Evolutionary conservation across 1,140 invertebrate genomes (phyloP), one percentile per base, ranked within the genome.

Genomic region (Nasonia longicornis): DNA sequence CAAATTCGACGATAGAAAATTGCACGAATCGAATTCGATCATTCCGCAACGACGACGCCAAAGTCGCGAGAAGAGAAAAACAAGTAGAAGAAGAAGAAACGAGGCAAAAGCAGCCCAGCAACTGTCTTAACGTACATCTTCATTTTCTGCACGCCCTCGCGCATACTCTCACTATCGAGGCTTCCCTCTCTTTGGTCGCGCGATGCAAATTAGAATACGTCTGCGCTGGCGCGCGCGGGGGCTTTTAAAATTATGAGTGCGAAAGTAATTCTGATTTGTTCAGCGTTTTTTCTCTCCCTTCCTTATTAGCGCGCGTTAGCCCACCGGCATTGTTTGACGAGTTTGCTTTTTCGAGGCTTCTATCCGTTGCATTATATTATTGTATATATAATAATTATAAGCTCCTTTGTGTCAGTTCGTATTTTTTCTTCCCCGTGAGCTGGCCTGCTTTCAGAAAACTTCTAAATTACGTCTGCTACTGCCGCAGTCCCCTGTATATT

Each of bases 211-310:
- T 80, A 80, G 73, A 80, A 80, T 80, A 48, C 20, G 45, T 58
- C 79, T 74, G 42, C 78, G 35, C 26, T 38, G 6, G 66, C 66
- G 11, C 26, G n/a, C 66, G 26, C 12, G 20, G 42, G 6, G 42
- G 35, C 42, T 80, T 79, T 80, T 70, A 75, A 76, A 80, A 80
- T 76, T 80, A 80, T 80, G 45, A 80, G 31, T 26, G 42, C 16
- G 45, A 75, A 76, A 80, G 64, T 69, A 80, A 75, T 80, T 80
- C 63, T 74, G 71, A 80, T 80, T 80, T 74, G 52, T 80, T 74
- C 74, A 80, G 38, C 74, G 16, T 74, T 73, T 74, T 48, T 35
- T 80, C 8, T n/a, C 20, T 45, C 64, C 14, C 64, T 67, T n/a
- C 64, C 64, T 67, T 67, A 6, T 67, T 10, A 11, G 7, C 64